Conservation (phyloP, 23 tunicate genomes). For the Botrylloides violaceus region DNA sequence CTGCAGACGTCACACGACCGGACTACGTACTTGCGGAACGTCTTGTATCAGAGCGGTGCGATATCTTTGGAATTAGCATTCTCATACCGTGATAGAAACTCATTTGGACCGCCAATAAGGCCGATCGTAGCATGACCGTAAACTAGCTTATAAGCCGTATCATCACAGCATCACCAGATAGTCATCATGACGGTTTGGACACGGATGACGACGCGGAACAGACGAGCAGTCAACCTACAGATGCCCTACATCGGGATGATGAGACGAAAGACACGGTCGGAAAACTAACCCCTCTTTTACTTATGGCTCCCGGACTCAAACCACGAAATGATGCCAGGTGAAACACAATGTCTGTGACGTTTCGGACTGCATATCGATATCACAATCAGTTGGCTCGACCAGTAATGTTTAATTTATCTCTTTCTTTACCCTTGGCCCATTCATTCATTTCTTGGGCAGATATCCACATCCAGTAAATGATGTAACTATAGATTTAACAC, state of each 20-base stretch:
- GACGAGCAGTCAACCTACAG: not conserved
- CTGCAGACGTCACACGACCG: slow-evolving; percentile 47
- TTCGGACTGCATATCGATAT: no score
- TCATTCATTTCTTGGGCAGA: no score
- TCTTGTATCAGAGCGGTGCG: slow-evolving; percentile 38
- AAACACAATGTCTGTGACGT: no score
- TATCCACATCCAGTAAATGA: no score
- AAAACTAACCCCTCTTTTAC: slow-evolving; percentile 43
- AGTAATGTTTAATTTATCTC: no score
- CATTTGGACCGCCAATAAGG: not conserved
- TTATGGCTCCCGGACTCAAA: slow-evolving; percentile 57
- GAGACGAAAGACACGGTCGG: slow-evolving; percentile 39
- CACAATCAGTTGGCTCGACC: no score
- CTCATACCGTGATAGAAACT: no score
- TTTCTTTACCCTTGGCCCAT: no score
- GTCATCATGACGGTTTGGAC: slow-evolving; percentile 20
- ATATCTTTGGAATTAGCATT: not conserved
- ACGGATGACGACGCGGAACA: slow-evolving; percentile 23
- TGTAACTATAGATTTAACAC: no score
- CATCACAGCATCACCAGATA: slow-evolving; percentile 23
- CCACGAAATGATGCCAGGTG: slow-evolving; percentile 15
- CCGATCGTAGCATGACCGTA: not conserved
- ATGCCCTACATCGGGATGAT: slow-evolving; percentile 36
- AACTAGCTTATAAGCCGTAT: no score
- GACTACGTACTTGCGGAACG: slow-evolving; percentile 28